Conservation (phyloP, 2,888 invertebrate species). For the Calliphora vomitoria region DNA sequence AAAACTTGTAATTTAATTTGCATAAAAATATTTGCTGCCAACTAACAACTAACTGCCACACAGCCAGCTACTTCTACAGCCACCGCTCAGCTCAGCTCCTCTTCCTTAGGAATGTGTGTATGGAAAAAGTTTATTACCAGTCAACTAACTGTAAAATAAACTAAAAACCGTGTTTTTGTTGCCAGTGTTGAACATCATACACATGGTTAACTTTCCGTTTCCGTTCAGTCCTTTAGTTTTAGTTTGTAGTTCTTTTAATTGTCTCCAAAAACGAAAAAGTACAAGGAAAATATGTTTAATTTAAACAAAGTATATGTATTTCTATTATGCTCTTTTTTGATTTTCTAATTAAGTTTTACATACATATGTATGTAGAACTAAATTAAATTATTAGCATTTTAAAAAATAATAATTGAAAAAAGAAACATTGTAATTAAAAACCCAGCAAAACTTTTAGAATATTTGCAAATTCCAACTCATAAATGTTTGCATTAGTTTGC, state of each 20-base stretch:
- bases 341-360: constrained; percentile 20
- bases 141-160: constrained; percentile 49
- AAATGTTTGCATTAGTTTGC: no score
- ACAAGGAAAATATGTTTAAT: constrained; percentile 52
- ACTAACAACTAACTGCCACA: constrained; percentile 5
- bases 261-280: constrained; percentile 25
- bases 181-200: constrained; percentile 65
- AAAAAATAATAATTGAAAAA: background rate
- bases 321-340: background rate
- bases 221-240: constrained; percentile 51
- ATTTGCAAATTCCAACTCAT: no score
- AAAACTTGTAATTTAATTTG: constrained; percentile 72
- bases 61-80: background rate
- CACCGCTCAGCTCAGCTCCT: background rate
- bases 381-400: background rate
- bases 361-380: background rate
- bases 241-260: constrained; percentile 53
- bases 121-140: constrained; percentile 57
- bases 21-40: constrained; percentile 71
- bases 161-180: constrained; percentile 41
- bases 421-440: no score
- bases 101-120: background rate
- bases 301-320: background rate
- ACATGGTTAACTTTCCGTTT: constrained; percentile 68
- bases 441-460: no score